These are phyloP conservation scores for Paradoxurus hermaphroditus DNA, from an alignment of 2,113 vertebrate genomes.

Conservation along the genomic window DNA sequence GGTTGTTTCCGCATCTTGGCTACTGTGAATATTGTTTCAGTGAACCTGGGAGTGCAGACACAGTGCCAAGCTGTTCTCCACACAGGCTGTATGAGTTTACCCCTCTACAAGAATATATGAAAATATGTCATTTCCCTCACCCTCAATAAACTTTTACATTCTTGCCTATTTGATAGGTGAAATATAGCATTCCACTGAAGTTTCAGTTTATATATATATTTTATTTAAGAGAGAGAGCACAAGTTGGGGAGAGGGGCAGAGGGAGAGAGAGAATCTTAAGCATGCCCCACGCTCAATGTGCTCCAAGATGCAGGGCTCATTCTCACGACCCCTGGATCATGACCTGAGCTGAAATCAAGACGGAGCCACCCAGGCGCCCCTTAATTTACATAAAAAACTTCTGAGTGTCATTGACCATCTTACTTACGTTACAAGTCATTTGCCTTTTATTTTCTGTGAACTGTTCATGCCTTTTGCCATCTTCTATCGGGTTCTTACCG, in stretches of 20 bases:
- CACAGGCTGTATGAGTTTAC: neutral
- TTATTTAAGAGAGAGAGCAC: no score
- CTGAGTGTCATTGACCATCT: neutral
- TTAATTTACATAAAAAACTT: neutral
- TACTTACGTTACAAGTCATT: neutral
- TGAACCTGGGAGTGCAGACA: neutral
- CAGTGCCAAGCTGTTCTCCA: neutral
- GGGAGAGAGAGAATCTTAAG: no score
- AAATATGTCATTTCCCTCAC: neutral
- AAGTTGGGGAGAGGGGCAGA: no score
- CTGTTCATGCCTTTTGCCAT: neutral
- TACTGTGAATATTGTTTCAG: neutral
- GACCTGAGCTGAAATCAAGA: no score
- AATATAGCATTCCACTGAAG: neutral
- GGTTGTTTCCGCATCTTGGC: neutral
- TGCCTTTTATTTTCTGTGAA: neutral
- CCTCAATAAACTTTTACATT: neutral
- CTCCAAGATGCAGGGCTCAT: no score
- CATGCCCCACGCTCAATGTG: no score
- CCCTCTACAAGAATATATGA: neutral
- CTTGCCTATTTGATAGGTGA: neutral
- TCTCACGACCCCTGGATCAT: no score
- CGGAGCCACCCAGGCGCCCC: no score
- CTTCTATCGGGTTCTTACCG: neutral
- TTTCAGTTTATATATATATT: neutral